phyloP scores from a whole-genome alignment of 2,797 vertebrate species.

The Iguana delicatissima region DNA sequence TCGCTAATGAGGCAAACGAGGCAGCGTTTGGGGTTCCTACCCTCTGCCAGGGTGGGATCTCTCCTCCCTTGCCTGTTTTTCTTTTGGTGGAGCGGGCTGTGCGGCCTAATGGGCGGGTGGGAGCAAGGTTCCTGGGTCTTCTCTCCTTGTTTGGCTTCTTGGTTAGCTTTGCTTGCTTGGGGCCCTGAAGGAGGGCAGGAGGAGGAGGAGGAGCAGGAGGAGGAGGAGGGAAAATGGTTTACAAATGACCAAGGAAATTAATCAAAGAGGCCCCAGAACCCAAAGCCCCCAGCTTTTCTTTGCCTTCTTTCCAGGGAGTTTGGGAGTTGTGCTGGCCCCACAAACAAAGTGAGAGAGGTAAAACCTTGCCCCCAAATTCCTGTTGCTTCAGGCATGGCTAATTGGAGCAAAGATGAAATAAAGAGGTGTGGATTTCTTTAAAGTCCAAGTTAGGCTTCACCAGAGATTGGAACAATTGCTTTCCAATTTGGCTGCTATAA shows the following conservation, averaged over 20 bases:
- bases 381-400: too few species aligned
- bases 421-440: not conserved
- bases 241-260: not conserved
- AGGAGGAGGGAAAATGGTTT: not conserved
- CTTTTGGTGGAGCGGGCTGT: not conserved
- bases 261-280: constrained; percentile 8
- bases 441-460: not conserved
- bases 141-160: too few species aligned
- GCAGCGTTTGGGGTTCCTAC: not conserved
- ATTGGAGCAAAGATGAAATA: not conserved
- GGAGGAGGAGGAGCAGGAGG: too few species aligned
- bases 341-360: not conserved
- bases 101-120: not conserved
- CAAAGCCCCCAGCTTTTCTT: not conserved
- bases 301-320: too few species aligned
- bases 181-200: not conserved
- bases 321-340: not conserved
- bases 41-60: not conserved
- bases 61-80: not conserved
- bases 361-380: too few species aligned
- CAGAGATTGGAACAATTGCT: too few species aligned
- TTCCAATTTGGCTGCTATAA: too few species aligned
- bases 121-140: not conserved
- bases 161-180: not conserved
- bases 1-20: constrained; percentile 32